Evolutionary conservation across 2,113 vertebrate genomes (phyloP), one percentile per base, ranked within the genome.

Genomic region (Myrmecophaga tridactyla): DNA sequence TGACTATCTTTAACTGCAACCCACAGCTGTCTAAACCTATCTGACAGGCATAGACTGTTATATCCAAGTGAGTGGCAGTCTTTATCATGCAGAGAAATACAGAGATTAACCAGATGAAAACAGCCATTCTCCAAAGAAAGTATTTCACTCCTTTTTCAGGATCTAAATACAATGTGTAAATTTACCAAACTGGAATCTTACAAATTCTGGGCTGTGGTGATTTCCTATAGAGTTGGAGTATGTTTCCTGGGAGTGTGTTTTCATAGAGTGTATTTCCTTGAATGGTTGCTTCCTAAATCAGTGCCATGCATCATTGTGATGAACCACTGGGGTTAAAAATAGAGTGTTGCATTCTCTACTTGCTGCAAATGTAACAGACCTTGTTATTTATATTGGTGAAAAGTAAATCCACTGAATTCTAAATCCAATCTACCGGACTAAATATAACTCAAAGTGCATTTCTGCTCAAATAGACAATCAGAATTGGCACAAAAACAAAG

Each of bases 71-170:
- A 98, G 88, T 96, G 84, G 94, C 97, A 97, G 92, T 96, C 90
- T 96, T 94, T 97, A 84, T 90, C 51, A 39, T 94, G 96, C 90
- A 96, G 82, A 96, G 96, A 98, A 97, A 96, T 92, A 92, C 82
- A 94, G 96, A 97, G 92, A 86, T 94, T 93, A 97, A 92, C 94
- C 96, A 96, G 89, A 97, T 96, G 97, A 96, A 97, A 98, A 96
- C 94, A 97, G 70, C 92, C 56, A 96, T 93, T 90, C 94, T 90
- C 73, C 93, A 95, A 95, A 92, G 60, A 75, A 90, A 72, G 78
- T 90, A 96, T 97, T 97, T 93, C 93, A 96, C 92, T 97, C 84
- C 95, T 97, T 97, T 92, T 97, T 83, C 72, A 69, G 92, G 69
- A 76, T 89, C 92, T 94, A 60, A 70, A 51, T 94, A 67, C 25